A percentile compares a stretch with the other conserved stretches of the same genome.
These are phyloP conservation scores for Amblyopsis hoosieri DNA, from an alignment of 2,797 vertebrate genomes.

Conservation along the genomic window DNA sequence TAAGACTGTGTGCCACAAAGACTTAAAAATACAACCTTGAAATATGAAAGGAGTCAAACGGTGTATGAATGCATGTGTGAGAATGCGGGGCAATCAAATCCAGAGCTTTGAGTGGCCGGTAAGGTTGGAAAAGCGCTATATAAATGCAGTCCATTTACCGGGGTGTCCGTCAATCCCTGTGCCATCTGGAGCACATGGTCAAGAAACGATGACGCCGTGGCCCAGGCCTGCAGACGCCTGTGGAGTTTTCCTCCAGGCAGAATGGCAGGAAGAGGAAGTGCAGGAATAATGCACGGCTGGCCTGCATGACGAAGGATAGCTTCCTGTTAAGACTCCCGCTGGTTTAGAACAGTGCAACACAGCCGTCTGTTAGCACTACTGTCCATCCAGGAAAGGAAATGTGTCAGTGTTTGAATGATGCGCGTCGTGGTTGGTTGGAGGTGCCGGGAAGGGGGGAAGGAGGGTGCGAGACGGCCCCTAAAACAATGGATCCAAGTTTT, in stretches of 20 bases:
- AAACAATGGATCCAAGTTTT: neutral
- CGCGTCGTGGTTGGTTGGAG: neutral
- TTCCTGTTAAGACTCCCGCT: constrained; percentile 47
- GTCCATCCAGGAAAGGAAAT: constrained; percentile 60
- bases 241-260: constrained; percentile 3
- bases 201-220: constrained; percentile 26
- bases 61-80: too few relatives aligned
- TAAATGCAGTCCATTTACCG: too few relatives aligned
- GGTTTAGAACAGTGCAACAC: constrained; percentile 25
- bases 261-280: constrained; percentile 52
- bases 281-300: constrained; percentile 33
- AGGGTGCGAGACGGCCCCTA: constrained; percentile 11
- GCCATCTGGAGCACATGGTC: neutral
- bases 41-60: too few relatives aligned
- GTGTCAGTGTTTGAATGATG: constrained; percentile 28
- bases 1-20: too few relatives aligned
- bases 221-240: constrained; percentile 29
- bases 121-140: too few relatives aligned
- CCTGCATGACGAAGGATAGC: constrained; percentile 25
- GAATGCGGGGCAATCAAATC: too few relatives aligned
- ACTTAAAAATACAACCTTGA: too few relatives aligned
- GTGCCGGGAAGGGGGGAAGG: neutral
- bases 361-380: constrained; percentile 19
- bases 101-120: too few relatives aligned
- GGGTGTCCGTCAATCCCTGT: too few relatives aligned